phyloP scores from a whole-genome alignment of 2,113 vertebrate genomes.

The Shinisaurus crocodilurus region DNA sequence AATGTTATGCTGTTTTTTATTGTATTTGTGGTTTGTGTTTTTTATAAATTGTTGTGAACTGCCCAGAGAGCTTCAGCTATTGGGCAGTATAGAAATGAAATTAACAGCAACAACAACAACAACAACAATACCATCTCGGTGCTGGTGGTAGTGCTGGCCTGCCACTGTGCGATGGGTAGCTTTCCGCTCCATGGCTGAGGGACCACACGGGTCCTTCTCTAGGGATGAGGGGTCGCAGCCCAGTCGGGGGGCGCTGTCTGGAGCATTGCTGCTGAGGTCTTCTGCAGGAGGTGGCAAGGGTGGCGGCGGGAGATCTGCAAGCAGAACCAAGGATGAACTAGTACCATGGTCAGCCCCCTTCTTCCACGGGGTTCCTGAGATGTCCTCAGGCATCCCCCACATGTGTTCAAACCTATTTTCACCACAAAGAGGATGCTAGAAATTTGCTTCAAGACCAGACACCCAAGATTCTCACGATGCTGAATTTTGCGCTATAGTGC shows the following conservation, averaged over 20 bases:
- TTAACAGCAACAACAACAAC: too few relatives aligned
- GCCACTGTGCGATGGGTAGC: constrained; percentile 70
- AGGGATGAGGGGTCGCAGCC: constrained; percentile 70
- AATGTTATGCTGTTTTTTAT: too few relatives aligned
- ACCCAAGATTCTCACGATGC: not conserved
- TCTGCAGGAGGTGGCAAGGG: constrained; percentile 90
- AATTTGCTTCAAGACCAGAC: not conserved
- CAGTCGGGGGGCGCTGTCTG: constrained; percentile 52
- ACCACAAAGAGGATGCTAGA: not conserved
- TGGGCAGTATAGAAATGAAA: too few relatives aligned
- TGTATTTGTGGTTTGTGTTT: too few relatives aligned
- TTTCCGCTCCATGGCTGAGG: constrained; percentile 78
- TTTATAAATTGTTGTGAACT: too few relatives aligned
- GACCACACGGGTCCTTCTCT: constrained; percentile 67
- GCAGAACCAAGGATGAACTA: constrained; percentile 15
- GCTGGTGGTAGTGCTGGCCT: constrained; percentile 36
- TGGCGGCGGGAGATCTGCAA: constrained; percentile 90
- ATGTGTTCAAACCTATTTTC: not conserved
- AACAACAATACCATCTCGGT: constrained; percentile 62
- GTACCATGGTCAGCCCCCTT: too few relatives aligned
- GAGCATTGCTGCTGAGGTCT: constrained; percentile 53
- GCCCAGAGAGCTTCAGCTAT: too few relatives aligned
- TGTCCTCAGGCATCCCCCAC: not conserved
- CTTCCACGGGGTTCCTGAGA: constrained; percentile 1
- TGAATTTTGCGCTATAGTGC: not conserved